Conservation (phyloP, 2,113 vertebrate genomes). For the Saccopteryx bilineata region DNA sequence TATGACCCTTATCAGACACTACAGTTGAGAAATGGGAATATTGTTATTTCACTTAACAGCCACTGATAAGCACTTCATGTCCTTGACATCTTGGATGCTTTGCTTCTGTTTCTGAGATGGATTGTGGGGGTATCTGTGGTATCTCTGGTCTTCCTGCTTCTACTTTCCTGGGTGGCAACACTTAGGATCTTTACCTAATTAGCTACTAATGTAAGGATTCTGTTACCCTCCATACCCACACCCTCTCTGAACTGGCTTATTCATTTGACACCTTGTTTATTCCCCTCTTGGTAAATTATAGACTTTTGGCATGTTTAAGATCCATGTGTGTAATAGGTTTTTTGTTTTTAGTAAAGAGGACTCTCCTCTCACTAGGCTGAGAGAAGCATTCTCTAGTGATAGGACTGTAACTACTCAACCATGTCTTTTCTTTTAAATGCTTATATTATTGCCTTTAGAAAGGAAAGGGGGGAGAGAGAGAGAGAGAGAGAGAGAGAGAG, state of each 20-base stretch:
- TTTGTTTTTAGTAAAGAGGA: background rate
- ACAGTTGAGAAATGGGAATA: background rate
- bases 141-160: background rate
- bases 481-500: no score
- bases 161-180: background rate
- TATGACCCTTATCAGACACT: background rate
- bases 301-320: background rate
- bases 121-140: background rate
- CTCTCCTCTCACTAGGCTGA: background rate
- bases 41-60: background rate
- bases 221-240: background rate
- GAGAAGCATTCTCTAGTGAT: background rate
- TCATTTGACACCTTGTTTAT: background rate
- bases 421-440: background rate
- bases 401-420: background rate
- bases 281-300: background rate
- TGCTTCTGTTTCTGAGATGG: slow-evolving; percentile 30
- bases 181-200: slow-evolving; percentile 26
- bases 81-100: background rate
- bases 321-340: background rate
- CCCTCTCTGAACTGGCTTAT: background rate
- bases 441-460: no score
- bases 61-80: background rate
- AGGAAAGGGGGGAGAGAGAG: no score
- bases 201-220: background rate